These are phyloP conservation scores for Platalea minor DNA, from an alignment of 2,797 vertebrate species.

Conservation along the genomic window DNA sequence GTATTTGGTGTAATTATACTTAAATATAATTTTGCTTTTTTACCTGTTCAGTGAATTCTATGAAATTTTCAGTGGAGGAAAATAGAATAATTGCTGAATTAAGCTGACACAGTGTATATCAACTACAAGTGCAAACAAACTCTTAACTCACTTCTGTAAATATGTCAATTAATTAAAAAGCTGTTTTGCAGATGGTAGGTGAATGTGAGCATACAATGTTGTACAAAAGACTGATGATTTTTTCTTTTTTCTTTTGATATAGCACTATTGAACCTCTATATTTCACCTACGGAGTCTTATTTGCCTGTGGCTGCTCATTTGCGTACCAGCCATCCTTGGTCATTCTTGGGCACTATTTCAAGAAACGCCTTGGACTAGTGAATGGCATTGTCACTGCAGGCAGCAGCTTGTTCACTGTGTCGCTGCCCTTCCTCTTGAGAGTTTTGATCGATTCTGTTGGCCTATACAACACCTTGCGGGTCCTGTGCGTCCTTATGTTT, in stretches of 20 bases:
- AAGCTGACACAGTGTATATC: background rate
- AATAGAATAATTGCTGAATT: background rate
- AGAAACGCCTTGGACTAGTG: slow-evolving; percentile 92
- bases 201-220: background rate
- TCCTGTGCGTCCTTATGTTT: slow-evolving; percentile 87
- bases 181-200: background rate
- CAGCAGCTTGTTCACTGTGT: slow-evolving; percentile 91
- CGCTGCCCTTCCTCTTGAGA: slow-evolving; percentile 84
- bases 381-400: slow-evolving; percentile 96
- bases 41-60: background rate
- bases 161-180: background rate
- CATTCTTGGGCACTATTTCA: slow-evolving; percentile 96
- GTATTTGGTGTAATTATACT: background rate
- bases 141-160: background rate
- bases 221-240: background rate
- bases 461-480: slow-evolving; percentile 81
- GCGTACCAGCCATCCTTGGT: slow-evolving; percentile 96
- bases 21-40: background rate
- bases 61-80: background rate
- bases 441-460: slow-evolving; percentile 69
- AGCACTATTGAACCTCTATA: slow-evolving; percentile 90
- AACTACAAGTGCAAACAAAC: background rate
- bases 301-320: slow-evolving; percentile 94
- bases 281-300: slow-evolving; percentile 92
- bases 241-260: background rate